Evolutionary conservation across 2,888 invertebrate species (phyloP), one percentile per base, ranked within the genome.

Genomic region (Luperina testacea): DNA sequence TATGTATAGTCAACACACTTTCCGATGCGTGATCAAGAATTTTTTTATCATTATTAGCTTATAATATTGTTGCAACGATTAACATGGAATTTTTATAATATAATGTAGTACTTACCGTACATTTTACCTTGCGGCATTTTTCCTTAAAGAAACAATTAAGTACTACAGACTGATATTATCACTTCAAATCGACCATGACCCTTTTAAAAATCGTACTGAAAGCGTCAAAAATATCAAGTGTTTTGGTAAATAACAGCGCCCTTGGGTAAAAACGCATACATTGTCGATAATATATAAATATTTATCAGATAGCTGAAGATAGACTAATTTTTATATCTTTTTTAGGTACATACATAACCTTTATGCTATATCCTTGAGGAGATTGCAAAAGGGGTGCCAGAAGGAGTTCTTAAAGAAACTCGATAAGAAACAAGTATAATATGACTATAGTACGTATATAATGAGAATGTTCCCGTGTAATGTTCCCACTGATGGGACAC

Each of bases 261-360:
- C 85, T 89, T 85, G 77, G 68, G 87, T 78, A 75, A 82, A 86
- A 72, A 86, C 42, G n/a, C 65, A 80, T 71, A 75, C 57, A 17
- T 77, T 63, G 20, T 65, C 42, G 87, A 88, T 88, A 88, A 85
- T 88, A 84, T 85, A 79, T 2, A 57, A 57, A 53, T 13, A 69
- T 32, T 73, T 85, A 77, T 77, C 73, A 24, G 71, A 74, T 85
- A 67, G 45, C 13, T n/a, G n/a, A 17, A 15, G 80, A 77, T 81
- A 82, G 32, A 77, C 77, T 45, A 65, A 63, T 74, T 72, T 74
- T 53, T 3, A 57, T 67, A 82, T 64, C 67, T 64, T 61, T 71
- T 85, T 81, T 73, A 32, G 32, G 32, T 32, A 63, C 57, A 57
- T 69, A 61, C 38, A 59, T 72, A 72, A 84, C 81, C 80, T 72